Evolutionary conservation across 2,113 vertebrate genomes (phyloP).

Genomic region (Myotis lucifugus): DNA sequence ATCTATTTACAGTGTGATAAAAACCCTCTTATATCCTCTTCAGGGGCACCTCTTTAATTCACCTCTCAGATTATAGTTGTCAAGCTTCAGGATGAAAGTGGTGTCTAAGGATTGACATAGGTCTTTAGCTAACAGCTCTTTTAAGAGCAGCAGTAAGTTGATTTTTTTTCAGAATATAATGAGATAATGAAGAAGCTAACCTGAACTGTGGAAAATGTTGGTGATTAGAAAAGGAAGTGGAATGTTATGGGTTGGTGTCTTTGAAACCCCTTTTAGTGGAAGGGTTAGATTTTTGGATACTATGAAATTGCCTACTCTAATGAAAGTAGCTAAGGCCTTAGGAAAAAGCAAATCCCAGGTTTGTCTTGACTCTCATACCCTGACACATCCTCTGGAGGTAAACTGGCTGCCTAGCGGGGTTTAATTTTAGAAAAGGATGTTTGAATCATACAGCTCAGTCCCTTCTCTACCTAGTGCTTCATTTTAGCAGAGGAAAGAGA

Average conservation of each 20-base stretch:
- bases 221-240: not conserved
- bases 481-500: constrained; percentile 88
- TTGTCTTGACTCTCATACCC: constrained; percentile 55
- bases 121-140: not conserved
- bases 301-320: not conserved
- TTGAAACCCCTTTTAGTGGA: not conserved
- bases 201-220: not conserved
- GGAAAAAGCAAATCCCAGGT: constrained; percentile 67
- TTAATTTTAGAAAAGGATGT: constrained; percentile 85
- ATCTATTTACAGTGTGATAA: not conserved
- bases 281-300: not conserved
- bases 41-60: not conserved
- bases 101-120: not conserved
- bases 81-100: not conserved
- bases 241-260: not conserved
- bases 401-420: constrained; percentile 53
- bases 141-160: not conserved
- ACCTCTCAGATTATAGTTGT: not conserved
- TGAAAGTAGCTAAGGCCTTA: not conserved
- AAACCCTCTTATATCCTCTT: not conserved
- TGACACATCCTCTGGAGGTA: constrained; percentile 67
- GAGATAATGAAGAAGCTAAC: not conserved
- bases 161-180: not conserved
- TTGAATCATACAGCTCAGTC: constrained; percentile 77
- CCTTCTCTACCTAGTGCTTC: constrained; percentile 81